Evolutionary conservation across 2,113 vertebrate genomes (phyloP).

Genomic region (Prietella phreatophila): DNA sequence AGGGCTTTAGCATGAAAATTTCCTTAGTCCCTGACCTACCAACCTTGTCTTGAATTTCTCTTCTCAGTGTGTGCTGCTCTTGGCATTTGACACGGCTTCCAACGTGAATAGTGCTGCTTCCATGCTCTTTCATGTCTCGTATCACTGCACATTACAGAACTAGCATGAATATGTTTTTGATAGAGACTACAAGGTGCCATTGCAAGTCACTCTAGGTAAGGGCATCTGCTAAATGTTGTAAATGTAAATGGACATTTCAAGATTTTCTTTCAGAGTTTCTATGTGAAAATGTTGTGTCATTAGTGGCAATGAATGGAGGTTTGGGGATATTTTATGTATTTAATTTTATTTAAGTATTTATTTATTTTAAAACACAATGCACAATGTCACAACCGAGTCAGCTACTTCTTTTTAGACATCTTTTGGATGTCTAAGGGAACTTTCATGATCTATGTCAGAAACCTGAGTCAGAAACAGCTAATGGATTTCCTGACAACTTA

Average conservation of each 20-base stretch:
- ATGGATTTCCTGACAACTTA: slow-evolving; percentile 50
- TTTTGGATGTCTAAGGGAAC: slow-evolving; percentile 12
- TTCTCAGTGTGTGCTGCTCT: not conserved
- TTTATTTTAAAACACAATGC: not conserved
- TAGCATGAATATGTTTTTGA: not conserved
- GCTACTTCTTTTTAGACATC: not conserved
- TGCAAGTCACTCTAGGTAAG: not conserved
- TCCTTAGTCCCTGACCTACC: not conserved
- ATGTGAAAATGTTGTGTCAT: not conserved
- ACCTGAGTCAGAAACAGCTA: slow-evolving; percentile 41
- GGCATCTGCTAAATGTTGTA: not conserved
- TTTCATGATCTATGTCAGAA: slow-evolving; percentile 26
- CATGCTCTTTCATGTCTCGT: not conserved
- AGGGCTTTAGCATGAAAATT: not conserved
- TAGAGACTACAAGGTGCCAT: not conserved
- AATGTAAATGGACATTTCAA: not conserved
- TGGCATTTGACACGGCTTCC: not conserved
- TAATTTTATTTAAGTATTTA: not conserved
- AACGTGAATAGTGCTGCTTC: not conserved
- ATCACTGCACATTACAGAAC: not conserved
- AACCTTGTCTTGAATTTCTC: not conserved
- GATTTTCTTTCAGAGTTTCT: not conserved
- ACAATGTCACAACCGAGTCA: not conserved
- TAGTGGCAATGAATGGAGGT: not conserved
- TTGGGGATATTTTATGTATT: no score